Base-by-base conservation (phyloP, 2,797 vertebrate genomes). In the Rhinella marina region DNA sequence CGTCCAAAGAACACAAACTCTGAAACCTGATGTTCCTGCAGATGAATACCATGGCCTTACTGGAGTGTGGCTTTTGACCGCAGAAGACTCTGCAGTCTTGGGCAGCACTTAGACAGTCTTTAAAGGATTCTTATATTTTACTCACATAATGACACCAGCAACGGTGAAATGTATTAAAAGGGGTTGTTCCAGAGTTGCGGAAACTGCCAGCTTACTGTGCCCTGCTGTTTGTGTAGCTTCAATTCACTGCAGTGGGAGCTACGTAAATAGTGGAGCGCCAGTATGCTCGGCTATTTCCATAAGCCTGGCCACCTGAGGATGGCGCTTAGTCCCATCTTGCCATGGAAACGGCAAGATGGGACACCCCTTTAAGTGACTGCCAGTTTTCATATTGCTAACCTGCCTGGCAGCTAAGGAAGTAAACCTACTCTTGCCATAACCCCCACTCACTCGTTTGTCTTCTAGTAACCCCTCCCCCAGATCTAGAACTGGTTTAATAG, bases 401-500 rank as follows among this genome's bases (percentile, higher is more conserved):
- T n/a, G 41, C 59, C 23, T 79, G 75, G 83, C 83, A 85, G 72
- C 57, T 76, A 70, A 70, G 78, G 52, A 21, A 52, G 50, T 75
- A 29, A 75, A 77, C 32, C 29, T 76, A 73, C 19, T 84, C 14
- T 75, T 77, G 57, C 84, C 73, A 78, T 62, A 50, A 25, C 52
- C 25, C 85, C 48, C 25, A 41, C 14, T 8, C 52, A 32, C 0
- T 72, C 14, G 23, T 80, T 80, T 86, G n/a, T 59, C 29, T 57
- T 66, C 72, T 75, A 57, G 52, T 29, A 16, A 23, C 29, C 56
- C 56, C 70, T 32, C 62, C 9, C 52, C 88, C 84, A 54, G 59
- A 72, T 90, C 87, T 91, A 91, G 91, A 88, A 91, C 92, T 92
- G 84, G 89, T 90, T 92, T 91, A 91, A 93, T 92, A 85, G 82